Percentiles rank a stretch among this genome's conserved stretches.
These are phyloP conservation scores for Nesoenas mayeri DNA, from an alignment of 2,113 vertebrate species.

Conservation along the genomic window DNA sequence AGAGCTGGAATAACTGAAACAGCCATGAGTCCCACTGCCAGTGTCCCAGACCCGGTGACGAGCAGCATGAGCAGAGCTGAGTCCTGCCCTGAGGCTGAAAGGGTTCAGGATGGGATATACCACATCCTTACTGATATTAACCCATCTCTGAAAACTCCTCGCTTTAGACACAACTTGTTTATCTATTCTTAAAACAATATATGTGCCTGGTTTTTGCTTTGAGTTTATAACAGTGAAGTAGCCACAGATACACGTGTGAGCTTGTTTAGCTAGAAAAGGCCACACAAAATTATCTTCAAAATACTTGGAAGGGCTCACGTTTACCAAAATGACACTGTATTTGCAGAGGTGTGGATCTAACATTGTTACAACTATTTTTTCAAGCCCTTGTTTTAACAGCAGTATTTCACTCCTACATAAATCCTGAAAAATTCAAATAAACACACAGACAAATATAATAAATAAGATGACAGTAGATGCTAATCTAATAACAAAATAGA, in stretches of 20 bases:
- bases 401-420: not conserved
- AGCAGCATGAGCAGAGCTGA: rapidly evolving
- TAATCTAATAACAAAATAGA: not conserved
- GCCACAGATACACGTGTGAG: not conserved
- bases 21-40: not conserved
- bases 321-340: not conserved
- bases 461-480: not conserved
- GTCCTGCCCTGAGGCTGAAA: not conserved
- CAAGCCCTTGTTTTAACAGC: not conserved
- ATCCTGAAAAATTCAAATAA: not conserved
- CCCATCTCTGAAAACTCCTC: not conserved
- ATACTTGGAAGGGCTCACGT: not conserved
- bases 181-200: not conserved
- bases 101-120: not conserved
- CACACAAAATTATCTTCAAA: not conserved
- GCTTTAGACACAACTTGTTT: not conserved
- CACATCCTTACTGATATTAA: not conserved
- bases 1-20: not conserved
- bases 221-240: not conserved
- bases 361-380: not conserved
- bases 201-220: not conserved
- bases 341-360: not conserved
- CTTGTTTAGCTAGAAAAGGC: not conserved
- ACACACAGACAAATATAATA: not conserved
- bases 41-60: rapidly evolving